phyloP scores from a whole-genome alignment of 2,888 invertebrate genomes.

The Vanessa cardui region DNA sequence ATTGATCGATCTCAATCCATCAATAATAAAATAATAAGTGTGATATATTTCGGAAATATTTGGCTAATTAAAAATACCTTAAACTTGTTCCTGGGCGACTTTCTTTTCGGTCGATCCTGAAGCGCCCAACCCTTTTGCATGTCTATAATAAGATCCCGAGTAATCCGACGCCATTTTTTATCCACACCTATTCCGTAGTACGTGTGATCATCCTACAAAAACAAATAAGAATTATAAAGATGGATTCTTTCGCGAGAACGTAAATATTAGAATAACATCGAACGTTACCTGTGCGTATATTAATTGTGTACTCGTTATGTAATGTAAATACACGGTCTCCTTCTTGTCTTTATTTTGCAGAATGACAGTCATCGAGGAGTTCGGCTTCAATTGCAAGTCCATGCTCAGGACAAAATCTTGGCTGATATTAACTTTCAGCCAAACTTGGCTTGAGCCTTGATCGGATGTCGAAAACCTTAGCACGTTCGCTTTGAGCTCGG shows the following conservation, averaged over 20 bases:
- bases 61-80: conserved; percentile 71
- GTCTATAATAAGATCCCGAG: conserved; percentile 94
- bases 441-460: conserved; percentile 86
- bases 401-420: conserved; percentile 89
- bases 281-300: conserved; percentile 87
- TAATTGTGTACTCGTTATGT: conserved; percentile 88
- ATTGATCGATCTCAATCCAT: too few relatives aligned
- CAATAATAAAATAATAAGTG: background rate
- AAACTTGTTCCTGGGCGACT: conserved; percentile 87
- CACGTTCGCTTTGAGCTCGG: conserved; percentile 82
- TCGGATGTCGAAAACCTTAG: conserved; percentile 89
- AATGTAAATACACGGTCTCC: conserved; percentile 91
- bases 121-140: conserved; percentile 93
- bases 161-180: conserved; percentile 89
- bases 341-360: conserved; percentile 89
- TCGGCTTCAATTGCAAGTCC: conserved; percentile 88
- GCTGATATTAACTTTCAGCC: conserved; percentile 79
- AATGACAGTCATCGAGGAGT: conserved; percentile 91
- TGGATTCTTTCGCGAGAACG: too few relatives aligned
- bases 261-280: background rate
- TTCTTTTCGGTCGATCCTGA: conserved; percentile 86
- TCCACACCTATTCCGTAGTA: conserved; percentile 91
- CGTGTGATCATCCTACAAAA: conserved; percentile 87
- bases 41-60: background rate
- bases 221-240: background rate